These are phyloP conservation scores for Ceratosolen fusciceps DNA, from an alignment of 1,140 invertebrate species.

Conservation along the genomic window DNA sequence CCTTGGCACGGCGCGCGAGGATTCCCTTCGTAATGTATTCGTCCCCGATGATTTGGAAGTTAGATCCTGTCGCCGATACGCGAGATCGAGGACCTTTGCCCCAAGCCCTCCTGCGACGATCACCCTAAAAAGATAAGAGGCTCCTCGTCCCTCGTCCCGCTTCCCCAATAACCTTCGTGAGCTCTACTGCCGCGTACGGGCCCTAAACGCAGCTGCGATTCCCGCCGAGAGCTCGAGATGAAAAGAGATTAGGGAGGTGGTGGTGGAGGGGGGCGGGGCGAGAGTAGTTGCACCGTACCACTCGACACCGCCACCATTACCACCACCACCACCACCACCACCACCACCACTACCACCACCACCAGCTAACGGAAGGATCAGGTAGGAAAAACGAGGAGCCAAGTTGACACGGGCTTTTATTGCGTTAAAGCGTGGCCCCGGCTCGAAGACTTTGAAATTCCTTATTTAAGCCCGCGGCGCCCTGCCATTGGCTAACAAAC, in stretches of 20 bases:
- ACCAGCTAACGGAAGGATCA: conserved; percentile 8
- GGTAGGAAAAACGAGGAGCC: background rate
- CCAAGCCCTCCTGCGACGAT: no score
- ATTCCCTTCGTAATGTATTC: conserved; percentile 10
- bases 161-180: no score
- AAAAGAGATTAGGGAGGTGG: conserved; percentile 27
- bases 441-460: conserved; percentile 12
- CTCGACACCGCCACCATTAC: no score
- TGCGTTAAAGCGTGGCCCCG: background rate
- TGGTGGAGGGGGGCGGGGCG: no score
- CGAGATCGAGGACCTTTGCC: conserved; percentile 9
- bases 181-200: conserved; percentile 11
- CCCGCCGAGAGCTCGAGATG: conserved; percentile 5
- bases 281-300: no score
- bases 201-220: background rate
- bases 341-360: no score
- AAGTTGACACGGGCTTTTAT: background rate
- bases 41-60: background rate
- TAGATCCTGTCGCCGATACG: conserved; percentile 31
- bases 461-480: no score
- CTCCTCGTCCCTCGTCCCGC: conserved; percentile 7
- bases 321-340: no score
- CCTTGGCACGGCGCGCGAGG: background rate
- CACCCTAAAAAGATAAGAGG: conserved; percentile 10
- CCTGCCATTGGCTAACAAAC: no score